phyloP scores from a whole-genome alignment of 2,113 vertebrate species.

The Daboia siamensis region DNA sequence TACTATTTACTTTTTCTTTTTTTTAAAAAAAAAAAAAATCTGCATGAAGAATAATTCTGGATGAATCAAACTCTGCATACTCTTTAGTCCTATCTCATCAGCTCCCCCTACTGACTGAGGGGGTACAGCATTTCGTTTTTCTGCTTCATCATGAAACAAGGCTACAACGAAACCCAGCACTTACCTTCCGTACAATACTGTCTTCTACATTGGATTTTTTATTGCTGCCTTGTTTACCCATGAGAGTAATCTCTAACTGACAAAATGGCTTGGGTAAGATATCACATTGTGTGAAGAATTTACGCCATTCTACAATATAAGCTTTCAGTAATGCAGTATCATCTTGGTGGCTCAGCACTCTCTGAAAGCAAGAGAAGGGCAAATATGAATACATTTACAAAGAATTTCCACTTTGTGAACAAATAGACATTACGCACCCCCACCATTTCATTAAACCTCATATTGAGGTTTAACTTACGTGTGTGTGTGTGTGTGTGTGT shows the following conservation, averaged over 20 bases:
- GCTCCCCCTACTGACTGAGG: background rate
- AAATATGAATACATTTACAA: background rate
- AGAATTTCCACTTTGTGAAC: background rate
- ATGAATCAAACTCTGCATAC: background rate
- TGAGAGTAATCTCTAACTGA: slow-evolving; percentile 87
- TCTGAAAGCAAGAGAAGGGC: slow-evolving; percentile 64
- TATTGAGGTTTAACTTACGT: background rate
- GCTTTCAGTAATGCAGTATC: slow-evolving; percentile 96
- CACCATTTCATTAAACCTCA: background rate
- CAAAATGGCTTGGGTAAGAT: slow-evolving; percentile 95
- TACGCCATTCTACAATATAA: slow-evolving; percentile 97
- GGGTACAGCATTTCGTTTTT: rapidly evolving
- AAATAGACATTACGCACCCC: background rate
- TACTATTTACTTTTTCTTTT: background rate
- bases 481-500: background rate
- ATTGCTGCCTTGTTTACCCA: slow-evolving; percentile 98
- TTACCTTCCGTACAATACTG: slow-evolving; percentile 96
- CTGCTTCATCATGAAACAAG: background rate
- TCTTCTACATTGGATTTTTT: slow-evolving; percentile 98
- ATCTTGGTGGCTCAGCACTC: slow-evolving; percentile 96
- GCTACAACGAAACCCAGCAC: slow-evolving; percentile 5
- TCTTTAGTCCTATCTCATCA: background rate
- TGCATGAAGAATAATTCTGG: background rate
- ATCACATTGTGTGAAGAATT: slow-evolving; percentile 82
- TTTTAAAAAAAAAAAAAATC: background rate